Evolutionary conservation across 2,888 invertebrate genomes (phyloP).

Genomic region (Phorcus lineatus): DNA sequence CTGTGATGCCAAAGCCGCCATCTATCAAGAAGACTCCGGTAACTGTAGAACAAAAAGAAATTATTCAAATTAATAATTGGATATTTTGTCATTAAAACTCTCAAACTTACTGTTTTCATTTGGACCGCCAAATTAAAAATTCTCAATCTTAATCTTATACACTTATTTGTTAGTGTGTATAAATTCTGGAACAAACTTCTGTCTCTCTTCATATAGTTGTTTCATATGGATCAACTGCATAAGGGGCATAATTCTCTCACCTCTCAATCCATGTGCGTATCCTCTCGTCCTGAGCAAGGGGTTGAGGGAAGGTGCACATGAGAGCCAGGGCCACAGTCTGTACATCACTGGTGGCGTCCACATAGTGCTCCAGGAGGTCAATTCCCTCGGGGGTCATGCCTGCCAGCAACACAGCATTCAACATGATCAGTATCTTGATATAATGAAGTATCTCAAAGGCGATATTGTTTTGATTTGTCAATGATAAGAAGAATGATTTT

Average conservation of each 20-base stretch:
- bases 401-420: conserved; percentile 36
- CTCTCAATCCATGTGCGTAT: conserved; percentile 77
- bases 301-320: conserved; percentile 85
- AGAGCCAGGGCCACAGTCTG: conserved; percentile 85
- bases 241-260: conserved; percentile 49
- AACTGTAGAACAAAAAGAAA: conserved; percentile 78
- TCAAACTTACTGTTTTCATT: no score
- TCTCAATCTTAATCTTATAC: no score
- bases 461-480: no score
- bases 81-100: no score
- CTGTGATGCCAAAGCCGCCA: conserved; percentile 88
- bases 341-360: conserved; percentile 91
- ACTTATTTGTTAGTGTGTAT: no score
- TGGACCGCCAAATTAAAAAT: no score
- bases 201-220: no score
- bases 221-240: no score
- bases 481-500: no score
- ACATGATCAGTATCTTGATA: background rate
- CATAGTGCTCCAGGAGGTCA: conserved; percentile 88
- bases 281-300: conserved; percentile 80
- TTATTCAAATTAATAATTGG: background rate
- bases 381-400: conserved; percentile 77
- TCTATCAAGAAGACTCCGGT: conserved; percentile 88
- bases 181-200: no score
- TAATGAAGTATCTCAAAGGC: no score